phyloP scores from a whole-genome alignment of 2,797 vertebrate species.

The Cyprinella venusta region DNA sequence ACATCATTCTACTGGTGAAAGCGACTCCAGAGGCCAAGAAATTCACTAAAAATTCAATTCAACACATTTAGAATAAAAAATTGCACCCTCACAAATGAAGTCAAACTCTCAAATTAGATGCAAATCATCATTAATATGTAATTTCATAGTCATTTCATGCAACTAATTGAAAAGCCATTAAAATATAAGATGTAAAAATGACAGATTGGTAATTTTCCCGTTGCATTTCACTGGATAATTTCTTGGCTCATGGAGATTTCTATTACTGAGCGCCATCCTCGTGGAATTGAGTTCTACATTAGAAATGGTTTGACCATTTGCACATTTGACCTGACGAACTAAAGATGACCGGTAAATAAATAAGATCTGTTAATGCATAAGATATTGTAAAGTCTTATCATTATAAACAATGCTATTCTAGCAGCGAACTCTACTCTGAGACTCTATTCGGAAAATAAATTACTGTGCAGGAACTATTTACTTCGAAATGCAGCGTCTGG shows the following conservation, averaged over 20 bases:
- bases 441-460: background rate
- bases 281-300: background rate
- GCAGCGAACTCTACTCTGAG: too few species aligned
- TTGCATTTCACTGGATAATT: constrained; percentile 10
- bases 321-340: background rate
- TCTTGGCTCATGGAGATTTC: constrained; percentile 20
- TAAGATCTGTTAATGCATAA: background rate
- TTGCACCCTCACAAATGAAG: background rate
- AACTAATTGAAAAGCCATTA: constrained; percentile 18
- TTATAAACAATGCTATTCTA: background rate
- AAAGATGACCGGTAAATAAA: background rate
- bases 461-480: constrained; percentile 15
- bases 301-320: background rate
- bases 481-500: background rate
- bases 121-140: constrained; percentile 7
- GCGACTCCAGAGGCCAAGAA: background rate
- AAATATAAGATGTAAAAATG: constrained; percentile 12
- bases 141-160: background rate
- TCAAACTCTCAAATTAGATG: constrained; percentile 13
- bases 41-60: background rate
- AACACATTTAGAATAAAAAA: background rate
- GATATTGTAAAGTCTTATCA: background rate
- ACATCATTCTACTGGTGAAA: background rate
- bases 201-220: background rate
- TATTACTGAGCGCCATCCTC: background rate